Evolutionary conservation across 2,113 vertebrate genomes (phyloP).

Genomic region (Charadrius vociferus): DNA sequence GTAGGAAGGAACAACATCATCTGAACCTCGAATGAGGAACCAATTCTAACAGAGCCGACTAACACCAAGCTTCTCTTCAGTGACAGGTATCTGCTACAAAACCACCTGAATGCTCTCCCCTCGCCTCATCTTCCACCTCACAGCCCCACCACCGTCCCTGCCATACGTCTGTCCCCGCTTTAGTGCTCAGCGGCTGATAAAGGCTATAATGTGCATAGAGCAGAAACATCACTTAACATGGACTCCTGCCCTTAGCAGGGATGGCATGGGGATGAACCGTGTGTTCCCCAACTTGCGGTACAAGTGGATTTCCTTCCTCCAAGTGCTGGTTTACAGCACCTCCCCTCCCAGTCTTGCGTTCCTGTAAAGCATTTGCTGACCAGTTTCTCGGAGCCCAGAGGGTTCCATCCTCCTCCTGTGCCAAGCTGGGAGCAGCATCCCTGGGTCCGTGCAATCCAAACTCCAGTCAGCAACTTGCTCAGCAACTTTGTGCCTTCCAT

Average conservation of each 20-base stretch:
- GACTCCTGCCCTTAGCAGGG: neutral
- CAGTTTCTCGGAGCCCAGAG: neutral
- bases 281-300: neutral
- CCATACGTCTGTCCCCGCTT: neutral
- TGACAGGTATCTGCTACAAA: neutral
- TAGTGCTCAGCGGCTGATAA: fast-evolving
- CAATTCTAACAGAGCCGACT: neutral
- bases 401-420: neutral
- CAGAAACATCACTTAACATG: neutral
- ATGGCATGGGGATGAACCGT: neutral
- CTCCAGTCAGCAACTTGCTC: neutral
- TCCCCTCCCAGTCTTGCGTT: neutral
- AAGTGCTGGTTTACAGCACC: neutral
- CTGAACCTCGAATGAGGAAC: neutral
- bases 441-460: neutral
- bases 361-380: neutral
- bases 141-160: neutral
- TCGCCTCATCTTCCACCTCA: neutral
- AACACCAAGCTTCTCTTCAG: neutral
- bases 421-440: neutral
- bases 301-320: neutral
- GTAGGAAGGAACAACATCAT: neutral
- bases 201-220: neutral
- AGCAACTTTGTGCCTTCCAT: neutral
- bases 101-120: neutral